Evolutionary conservation across 2,888 invertebrate genomes (phyloP), one percentile per base, ranked within the genome.

Genomic region (Trichopria drosophilae): DNA sequence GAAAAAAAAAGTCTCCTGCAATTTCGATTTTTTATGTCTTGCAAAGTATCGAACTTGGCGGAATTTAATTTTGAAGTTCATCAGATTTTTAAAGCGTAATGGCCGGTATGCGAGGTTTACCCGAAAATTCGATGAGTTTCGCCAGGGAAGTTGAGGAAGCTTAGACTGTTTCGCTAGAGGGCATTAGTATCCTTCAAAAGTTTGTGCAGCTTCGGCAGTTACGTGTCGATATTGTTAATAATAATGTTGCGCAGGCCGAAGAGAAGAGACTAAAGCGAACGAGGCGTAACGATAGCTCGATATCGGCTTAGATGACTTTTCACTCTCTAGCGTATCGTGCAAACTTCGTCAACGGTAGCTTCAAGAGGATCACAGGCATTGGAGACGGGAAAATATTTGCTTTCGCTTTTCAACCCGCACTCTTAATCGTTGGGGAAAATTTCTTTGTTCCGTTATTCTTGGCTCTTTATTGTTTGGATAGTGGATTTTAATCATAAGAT

Each of bases 181-280:
- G 41, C 61, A 66, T 67, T 68, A 66, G 54, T 67, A 63, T 54
- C 28, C 52, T 63, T 66, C 65, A 63, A 49, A 56, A 58, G 53
- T 57, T 60, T 55, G 50, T 59, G 57, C 62, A 64, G 53, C 58
- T 61, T 57, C 44, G 57, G 34, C 51, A 49, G 57, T 59, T 57
- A 57, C 48, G 51, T 59, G 58, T 58, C 60, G 61, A 64, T 65
- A 54, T 62, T 64, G 64, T 68, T 65, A 67, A 63, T 59, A 62
- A 58, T 53, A 58, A 58, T 54, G 53, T 53, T 37, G 20, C 32
- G 22, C 2, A 13, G 31, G 1, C n/a, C 15, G 19, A 22, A 22
- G 10, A 13, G 39, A 23, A 5, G 6, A 12, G 55, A 47, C 43
- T 36, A 40, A 42, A 45, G 24, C 12, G 12, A n/a, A 18, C 35